Base-by-base conservation (phyloP, 2,888 invertebrate genomes). In the Erpobdella octoculata region DNA sequence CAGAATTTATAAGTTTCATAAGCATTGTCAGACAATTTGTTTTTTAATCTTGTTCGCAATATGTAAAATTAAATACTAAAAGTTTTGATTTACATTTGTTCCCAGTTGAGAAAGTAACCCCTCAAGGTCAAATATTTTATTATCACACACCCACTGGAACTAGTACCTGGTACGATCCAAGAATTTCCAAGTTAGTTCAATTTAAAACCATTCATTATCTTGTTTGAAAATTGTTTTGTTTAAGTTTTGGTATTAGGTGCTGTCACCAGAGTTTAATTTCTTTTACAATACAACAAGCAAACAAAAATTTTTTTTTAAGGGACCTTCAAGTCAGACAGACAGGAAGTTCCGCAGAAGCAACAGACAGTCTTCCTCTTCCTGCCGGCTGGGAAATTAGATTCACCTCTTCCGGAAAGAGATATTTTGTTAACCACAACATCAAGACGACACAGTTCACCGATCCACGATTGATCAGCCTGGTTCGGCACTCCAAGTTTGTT, bases 131-230 rank as follows among this genome's bases (percentile, higher is more conserved):
- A 59, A 46, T 71, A 35, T 71, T 37, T 35, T 71, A 65, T 41
- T 35, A 28, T 33, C 71, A 71, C 33, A 31, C 59, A 25, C 58
- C 71, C 4, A 25, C 71, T n/a, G 67, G 71, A n/a, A 67, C 28
- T 12, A 71, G 46, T 35, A 71, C 71, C 53, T 71, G 71, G 71
- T 71, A 67, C 53, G 59, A 71, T 36, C 71, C 71, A 58, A 62
- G 53, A 28, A 41, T 71, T 12, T 25, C 38, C 35, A 71, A 67
- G 71, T 31, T 67, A n/a, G n/a, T 67, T 21, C 15, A 67, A 48
- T 38, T 48, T 48, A 28, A 21, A 61, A 61, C n/a, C n/a, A n/a
- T n/a, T n/a, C n/a, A n/a, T n/a, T n/a, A n/a, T n/a, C n/a, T n/a
- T n/a, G n/a, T n/a, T n/a, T n/a, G n/a, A n/a, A n/a, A n/a, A n/a